Percentiles rank a stretch among this genome's conserved stretches.
Evolutionary conservation across 2,797 vertebrate species (phyloP).

Genomic region (Mormyrops attenuatus): DNA sequence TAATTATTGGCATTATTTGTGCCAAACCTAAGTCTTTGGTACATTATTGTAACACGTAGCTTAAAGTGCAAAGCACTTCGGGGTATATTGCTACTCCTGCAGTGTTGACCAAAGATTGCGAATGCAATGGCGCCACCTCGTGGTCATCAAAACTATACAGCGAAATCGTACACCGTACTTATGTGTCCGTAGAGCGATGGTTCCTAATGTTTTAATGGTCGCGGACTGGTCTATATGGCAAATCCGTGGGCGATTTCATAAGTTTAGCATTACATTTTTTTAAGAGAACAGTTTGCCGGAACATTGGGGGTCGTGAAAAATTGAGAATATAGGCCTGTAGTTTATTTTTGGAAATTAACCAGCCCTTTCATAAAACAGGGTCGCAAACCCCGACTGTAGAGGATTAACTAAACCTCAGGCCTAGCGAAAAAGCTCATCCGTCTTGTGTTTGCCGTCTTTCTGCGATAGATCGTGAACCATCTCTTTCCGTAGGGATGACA

Average conservation of each 20-base stretch:
- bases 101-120: background rate
- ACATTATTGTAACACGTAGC: background rate
- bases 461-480: background rate
- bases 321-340: background rate
- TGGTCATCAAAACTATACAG: background rate
- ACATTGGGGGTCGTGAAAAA: background rate
- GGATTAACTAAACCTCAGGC: background rate
- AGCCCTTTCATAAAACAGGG: background rate
- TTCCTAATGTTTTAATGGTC: background rate
- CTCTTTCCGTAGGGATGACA: background rate
- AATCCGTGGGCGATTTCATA: background rate
- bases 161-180: background rate
- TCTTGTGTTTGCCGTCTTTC: background rate
- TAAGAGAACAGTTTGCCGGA: background rate
- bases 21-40: background rate
- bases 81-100: background rate
- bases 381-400: background rate
- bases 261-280: background rate
- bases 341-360: background rate
- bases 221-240: background rate
- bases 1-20: background rate
- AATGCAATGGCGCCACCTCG: slow-evolving; percentile 19
- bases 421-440: background rate
- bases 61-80: background rate
- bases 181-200: background rate